phyloP scores from a whole-genome alignment of 2,888 invertebrate species.

The Campopleginae sp. region DNA sequence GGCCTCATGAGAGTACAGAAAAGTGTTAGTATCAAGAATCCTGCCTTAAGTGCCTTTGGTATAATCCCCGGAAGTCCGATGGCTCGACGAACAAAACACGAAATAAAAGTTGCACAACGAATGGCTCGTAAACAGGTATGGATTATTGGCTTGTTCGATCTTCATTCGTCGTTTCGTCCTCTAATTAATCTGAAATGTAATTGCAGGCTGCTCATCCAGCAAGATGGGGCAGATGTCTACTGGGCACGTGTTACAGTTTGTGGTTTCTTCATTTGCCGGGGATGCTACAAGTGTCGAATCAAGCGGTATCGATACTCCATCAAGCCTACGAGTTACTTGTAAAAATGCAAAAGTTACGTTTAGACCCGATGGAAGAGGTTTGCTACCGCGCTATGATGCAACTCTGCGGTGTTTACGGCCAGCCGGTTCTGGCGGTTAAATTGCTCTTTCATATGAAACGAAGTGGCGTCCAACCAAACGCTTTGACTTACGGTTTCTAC shows the following conservation, averaged over 20 bases:
- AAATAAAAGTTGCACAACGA: constrained; percentile 96
- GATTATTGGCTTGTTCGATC: neutral
- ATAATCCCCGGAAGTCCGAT: constrained; percentile 93
- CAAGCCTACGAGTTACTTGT: constrained; percentile 94
- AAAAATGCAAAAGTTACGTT: constrained; percentile 93
- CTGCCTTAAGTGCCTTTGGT: constrained; percentile 80
- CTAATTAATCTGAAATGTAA: neutral
- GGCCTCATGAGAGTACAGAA: constrained; percentile 85
- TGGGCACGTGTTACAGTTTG: constrained; percentile 95
- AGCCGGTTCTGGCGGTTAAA: constrained; percentile 97
- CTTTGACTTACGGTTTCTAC: constrained; percentile 97
- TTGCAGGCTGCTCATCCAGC: constrained; percentile 89
- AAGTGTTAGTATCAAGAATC: constrained; percentile 79
- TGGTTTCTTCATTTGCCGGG: constrained; percentile 99
- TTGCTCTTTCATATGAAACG: constrained; percentile 96
- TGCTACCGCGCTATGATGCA: constrained; percentile 99
- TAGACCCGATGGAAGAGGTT: constrained; percentile 96
- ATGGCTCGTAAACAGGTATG: constrained; percentile 86
- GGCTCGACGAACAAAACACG: constrained; percentile 97
- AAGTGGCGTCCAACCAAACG: constrained; percentile 97
- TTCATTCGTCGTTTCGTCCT: too few species aligned
- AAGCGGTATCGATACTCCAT: constrained; percentile 84
- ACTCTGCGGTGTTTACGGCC: constrained; percentile 96
- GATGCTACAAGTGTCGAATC: constrained; percentile 87
- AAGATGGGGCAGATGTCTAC: constrained; percentile 96